Percentiles rank a stretch among this genome's conserved stretches.
Evolutionary conservation across 2,113 vertebrate genomes (phyloP).

Genomic region (Raphicerus campestris): DNA sequence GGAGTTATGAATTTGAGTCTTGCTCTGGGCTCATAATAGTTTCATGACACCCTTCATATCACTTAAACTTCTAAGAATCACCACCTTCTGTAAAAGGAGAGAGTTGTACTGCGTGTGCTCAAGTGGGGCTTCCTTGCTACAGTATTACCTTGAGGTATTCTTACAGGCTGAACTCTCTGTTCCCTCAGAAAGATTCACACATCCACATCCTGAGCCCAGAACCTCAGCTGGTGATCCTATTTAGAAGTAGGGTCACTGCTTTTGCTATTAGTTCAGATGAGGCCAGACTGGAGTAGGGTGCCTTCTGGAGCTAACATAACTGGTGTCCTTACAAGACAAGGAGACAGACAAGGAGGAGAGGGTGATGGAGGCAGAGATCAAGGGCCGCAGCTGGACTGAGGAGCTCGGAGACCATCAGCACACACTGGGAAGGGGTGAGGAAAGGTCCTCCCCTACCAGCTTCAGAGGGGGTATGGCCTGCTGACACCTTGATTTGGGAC

Average conservation of each 20-base stretch:
- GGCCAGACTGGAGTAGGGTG: not conserved
- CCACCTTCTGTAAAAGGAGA: not conserved
- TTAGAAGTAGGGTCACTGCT: not conserved
- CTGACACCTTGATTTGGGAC: not conserved
- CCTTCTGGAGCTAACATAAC: not conserved
- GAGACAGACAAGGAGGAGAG: not conserved
- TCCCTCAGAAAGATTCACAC: not conserved
- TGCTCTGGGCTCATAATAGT: not conserved
- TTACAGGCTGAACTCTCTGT: not conserved
- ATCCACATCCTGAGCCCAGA: not conserved
- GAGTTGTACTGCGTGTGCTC: accelerated
- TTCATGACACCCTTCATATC: accelerated
- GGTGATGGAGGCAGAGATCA: not conserved
- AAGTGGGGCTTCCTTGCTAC: not conserved
- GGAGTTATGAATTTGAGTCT: not conserved
- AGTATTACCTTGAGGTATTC: no score
- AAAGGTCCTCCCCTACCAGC: not conserved
- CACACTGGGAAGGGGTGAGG: not conserved
- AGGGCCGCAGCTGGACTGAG: accelerated
- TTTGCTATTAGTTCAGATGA: not conserved
- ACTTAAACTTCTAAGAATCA: not conserved
- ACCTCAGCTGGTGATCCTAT: no score
- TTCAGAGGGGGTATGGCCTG: accelerated
- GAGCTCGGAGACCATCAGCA: accelerated
- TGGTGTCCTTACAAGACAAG: not conserved